Evolutionary conservation across 2,888 invertebrate genomes (phyloP), one percentile per base, ranked within the genome.

Genomic region (Xestia c-nigrum): DNA sequence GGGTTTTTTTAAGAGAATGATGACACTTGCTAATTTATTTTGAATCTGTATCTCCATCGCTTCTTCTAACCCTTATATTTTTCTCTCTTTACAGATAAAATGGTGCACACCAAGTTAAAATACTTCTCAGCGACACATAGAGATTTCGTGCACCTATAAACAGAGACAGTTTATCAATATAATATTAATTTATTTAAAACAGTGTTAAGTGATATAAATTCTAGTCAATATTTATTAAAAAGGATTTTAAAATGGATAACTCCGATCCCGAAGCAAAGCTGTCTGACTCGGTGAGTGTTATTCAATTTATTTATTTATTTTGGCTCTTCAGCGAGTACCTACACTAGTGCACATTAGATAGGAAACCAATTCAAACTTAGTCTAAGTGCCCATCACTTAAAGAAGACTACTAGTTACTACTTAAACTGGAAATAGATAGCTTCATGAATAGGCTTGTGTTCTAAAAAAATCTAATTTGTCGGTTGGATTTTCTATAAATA

Each of bases 71-170:
- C 10, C n/a, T 9, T n/a, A n/a, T n/a, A 24, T 31, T 57, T 64
- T 40, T 74, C 24, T 50, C 12, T 79, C 21, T 46, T 78, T 84
- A 19, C 85, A 85, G 85, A 85, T 84, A 84, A 85, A 84, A 84
- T 84, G 84, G 70, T 75, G 72, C 70, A 78, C 31, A 76, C 57
- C 21, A 80, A 76, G 50, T 50, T 76, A 61, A 84, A 76, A 71
- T 12, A 12, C 19, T 43, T 10, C 5, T 38, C 59, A 12, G 10
- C n/a, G 0, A 43, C n/a, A 12, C 47, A 73, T 43, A 76, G 50
- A 24, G 38, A 79, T 31, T 64, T 31, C 0, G 63, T 83, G 9
- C 38, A 64, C 24, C 65, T 71, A 79, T 84, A 69, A 61, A 68
- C 38, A 61, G 10, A 61, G 10, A 65, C 46, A 46, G 19, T 61